Percentiles rank a stretch among this genome's conserved stretches.
Conservation (phyloP, 2,797 vertebrate species). For the Aulostomus chinensis region DNA sequence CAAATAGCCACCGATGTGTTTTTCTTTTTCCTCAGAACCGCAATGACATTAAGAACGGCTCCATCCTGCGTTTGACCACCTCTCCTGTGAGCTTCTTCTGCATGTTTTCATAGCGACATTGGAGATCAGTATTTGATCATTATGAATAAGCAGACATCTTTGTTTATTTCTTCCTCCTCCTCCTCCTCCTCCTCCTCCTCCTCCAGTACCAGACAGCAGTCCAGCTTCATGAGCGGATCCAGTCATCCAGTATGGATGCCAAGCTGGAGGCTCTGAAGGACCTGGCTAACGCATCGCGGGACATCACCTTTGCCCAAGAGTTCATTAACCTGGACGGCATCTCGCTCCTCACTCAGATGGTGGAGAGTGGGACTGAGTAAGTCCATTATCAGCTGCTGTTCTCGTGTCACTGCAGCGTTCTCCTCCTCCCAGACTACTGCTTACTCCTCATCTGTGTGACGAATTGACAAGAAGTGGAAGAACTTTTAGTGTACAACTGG, state of each 20-base stretch:
- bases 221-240: conserved; percentile 93
- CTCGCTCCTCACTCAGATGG: conserved; percentile 95
- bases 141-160: not conserved
- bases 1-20: conserved; percentile 1
- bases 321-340: conserved; percentile 99
- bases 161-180: not conserved
- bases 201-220: conserved; percentile 88
- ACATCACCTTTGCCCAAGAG: conserved; percentile 96
- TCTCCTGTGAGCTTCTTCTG: conserved; percentile 88
- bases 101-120: not conserved
- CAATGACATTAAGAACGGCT: conserved; percentile 97
- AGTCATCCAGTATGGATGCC: conserved; percentile 98
- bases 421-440: too few species aligned
- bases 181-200: not conserved
- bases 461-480: too few species aligned
- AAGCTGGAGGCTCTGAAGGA: conserved; percentile 96
- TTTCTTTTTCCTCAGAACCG: conserved; percentile 86
- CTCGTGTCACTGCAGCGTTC: not conserved
- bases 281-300: conserved; percentile 91
- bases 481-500: too few species aligned
- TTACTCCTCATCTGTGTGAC: too few species aligned
- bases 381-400: conserved; percentile 45
- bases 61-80: conserved; percentile 92
- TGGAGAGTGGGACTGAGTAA: conserved; percentile 98
- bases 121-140: not conserved